Evolutionary conservation across 2,797 vertebrate genomes (phyloP), one percentile per base, ranked within the genome.

Genomic region (Paramormyrops hopkinsi): DNA sequence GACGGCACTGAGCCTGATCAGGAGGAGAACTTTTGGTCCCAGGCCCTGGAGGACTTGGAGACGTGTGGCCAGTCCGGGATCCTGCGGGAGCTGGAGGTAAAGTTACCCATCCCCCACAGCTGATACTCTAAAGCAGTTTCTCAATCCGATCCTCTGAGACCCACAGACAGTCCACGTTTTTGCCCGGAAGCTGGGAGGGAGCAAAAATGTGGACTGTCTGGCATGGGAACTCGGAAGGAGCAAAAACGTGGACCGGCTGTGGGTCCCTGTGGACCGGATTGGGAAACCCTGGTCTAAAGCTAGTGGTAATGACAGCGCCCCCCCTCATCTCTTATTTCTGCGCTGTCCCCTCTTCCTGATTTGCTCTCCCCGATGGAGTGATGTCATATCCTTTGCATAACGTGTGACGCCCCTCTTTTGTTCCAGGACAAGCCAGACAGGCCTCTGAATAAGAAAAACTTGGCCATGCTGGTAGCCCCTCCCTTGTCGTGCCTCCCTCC

Each of bases 21-120:
- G 93, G 98, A 99, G 90, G 99, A 99, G 95, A 99, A 97, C 93
- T 99, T 99, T 96, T 99, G 98, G 99, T 99, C 98, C 90, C 98
- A 99, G 93, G 98, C 99, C 0, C 96, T 99, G 93, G 99, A 99
- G 93, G 98, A 99, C 91, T 95, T 99, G 93, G 98, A 99, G 94
- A 99, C 99, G 4, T 99, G 98, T 17, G 99, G 98, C 83, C 98
- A 99, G 92, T 99, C 98, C 2, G 98, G 98, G 90, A 99, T 99
- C 94, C 97, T 99, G 89, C 94, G 99, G 93, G 99, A 99, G 93
- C 97, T 99, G 90, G 99, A 99, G 97, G 98, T 98, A 97, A 93
- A 91, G 91, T 65, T 1, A 1, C 6, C 29, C 12, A 12, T 2
- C 4, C 11, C 12, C 3, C 65, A 17, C 29, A 37, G 29, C 12